These are phyloP conservation scores for Trachelus tabidus DNA, from an alignment of 2,888 invertebrate genomes.

Conservation along the genomic window DNA sequence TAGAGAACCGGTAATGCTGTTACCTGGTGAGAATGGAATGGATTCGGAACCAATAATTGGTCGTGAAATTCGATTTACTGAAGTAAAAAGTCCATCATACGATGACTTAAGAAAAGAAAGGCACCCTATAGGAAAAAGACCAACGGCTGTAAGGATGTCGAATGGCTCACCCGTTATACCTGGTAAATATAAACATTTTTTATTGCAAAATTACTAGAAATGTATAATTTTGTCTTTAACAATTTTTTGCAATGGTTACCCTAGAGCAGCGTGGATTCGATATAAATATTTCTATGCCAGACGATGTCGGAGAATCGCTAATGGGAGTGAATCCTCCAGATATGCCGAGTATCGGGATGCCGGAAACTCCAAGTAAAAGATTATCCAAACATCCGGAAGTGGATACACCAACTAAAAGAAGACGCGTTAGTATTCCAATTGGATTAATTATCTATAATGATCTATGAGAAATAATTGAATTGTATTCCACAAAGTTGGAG, in stretches of 20 bases:
- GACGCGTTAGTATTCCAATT: constrained; percentile 17
- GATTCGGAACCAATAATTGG: not conserved
- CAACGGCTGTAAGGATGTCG: not conserved
- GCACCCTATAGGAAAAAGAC: not conserved
- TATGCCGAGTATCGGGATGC: not conserved
- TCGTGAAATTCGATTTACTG: not conserved
- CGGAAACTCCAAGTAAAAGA: constrained; percentile 20
- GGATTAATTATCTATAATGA: not conserved
- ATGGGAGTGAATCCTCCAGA: not conserved
- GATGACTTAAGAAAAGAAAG: not conserved
- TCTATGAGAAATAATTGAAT: not conserved
- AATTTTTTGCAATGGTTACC: not conserved
- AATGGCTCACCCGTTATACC: not conserved
- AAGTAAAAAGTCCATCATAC: not conserved
- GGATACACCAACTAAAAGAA: constrained; percentile 26
- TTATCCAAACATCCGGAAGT: constrained; percentile 1
- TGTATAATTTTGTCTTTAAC: not conserved
- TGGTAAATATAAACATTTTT: not conserved
- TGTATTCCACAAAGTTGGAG: not conserved
- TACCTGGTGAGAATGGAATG: not conserved
- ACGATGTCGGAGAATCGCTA: not conserved
- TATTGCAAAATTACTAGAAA: not conserved
- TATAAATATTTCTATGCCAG: constrained; percentile 12
- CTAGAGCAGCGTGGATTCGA: not conserved
- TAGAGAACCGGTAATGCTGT: not conserved